These are phyloP conservation scores for Glaucopsyche alexis DNA, from an alignment of 2,888 invertebrate genomes.

Conservation along the genomic window DNA sequence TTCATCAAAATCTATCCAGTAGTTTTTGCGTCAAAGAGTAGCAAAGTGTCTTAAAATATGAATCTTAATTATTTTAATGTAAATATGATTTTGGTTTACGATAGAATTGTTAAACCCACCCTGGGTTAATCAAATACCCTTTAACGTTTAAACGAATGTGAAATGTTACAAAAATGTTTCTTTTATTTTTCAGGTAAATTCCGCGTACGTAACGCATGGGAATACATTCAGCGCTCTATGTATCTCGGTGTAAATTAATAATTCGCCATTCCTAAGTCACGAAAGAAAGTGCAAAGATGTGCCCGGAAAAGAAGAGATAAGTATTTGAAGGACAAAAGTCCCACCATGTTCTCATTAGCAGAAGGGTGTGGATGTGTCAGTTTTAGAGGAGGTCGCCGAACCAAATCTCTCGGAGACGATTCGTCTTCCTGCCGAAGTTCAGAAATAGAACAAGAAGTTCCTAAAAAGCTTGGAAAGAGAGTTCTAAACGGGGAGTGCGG, in stretches of 20 bases:
- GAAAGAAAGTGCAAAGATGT: constrained; percentile 69
- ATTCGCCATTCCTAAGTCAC: constrained; percentile 67
- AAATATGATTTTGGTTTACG: neutral
- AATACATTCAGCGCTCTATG: constrained; percentile 41
- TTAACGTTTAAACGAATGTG: neutral
- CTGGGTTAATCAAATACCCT: neutral
- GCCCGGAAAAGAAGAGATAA: constrained; percentile 75
- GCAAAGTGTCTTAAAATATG: neutral
- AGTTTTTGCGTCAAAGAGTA: too few species aligned
- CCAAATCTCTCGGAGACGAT: constrained; percentile 67
- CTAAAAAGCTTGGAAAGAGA: constrained; percentile 61
- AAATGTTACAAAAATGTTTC: constrained; percentile 18
- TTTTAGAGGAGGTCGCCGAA: constrained; percentile 62
- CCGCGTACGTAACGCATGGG: constrained; percentile 39
- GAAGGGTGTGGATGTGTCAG: constrained; percentile 75
- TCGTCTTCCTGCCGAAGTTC: constrained; percentile 74
- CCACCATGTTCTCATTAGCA: constrained; percentile 72
- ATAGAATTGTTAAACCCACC: neutral
- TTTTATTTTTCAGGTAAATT: constrained; percentile 43
- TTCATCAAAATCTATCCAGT: too few species aligned
- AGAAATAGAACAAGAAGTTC: constrained; percentile 73
- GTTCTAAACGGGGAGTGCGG: constrained; percentile 70
- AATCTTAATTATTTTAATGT: neutral
- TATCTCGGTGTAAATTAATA: constrained; percentile 21
- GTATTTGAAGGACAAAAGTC: constrained; percentile 68